Evolutionary conservation across 2,113 vertebrate genomes (phyloP).

Genomic region (Ophiodon elongatus): DNA sequence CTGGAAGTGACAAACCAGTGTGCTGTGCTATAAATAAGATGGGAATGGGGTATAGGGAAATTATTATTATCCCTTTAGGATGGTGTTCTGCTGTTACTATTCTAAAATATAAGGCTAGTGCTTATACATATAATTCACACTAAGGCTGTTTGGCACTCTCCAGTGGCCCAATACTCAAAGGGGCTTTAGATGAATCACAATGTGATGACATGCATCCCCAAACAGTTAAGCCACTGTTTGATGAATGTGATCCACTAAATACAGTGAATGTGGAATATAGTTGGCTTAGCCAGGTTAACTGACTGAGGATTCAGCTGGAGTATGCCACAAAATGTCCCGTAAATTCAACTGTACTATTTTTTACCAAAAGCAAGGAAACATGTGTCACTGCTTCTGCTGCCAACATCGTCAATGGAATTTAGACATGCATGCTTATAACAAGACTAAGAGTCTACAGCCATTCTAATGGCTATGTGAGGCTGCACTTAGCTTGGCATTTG

Average conservation of each 20-base stretch:
- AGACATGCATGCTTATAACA: background rate
- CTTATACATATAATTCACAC: constrained; percentile 56
- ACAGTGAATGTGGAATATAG: constrained; percentile 11
- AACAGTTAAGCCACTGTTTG: constrained; percentile 48
- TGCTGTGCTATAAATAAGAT: constrained; percentile 70
- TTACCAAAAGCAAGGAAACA: constrained; percentile 19
- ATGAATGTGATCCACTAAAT: constrained; percentile 55
- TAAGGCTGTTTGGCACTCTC: constrained; percentile 35
- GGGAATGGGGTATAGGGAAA: constrained; percentile 57
- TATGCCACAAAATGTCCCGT: constrained; percentile 17
- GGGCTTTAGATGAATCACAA: constrained; percentile 54
- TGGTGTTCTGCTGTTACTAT: constrained; percentile 50
- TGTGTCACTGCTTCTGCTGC: background rate
- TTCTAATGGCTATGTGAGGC: background rate
- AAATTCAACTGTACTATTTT: constrained; percentile 16
- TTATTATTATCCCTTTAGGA: constrained; percentile 63
- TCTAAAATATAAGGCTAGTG: constrained; percentile 51
- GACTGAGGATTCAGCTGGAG: constrained; percentile 8
- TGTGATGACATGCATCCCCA: constrained; percentile 41
- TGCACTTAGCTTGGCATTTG: no score
- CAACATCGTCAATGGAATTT: background rate
- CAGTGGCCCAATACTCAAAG: constrained; percentile 40
- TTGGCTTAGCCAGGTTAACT: constrained; percentile 18
- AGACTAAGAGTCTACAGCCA: background rate
- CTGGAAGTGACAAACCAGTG: constrained; percentile 71